phyloP scores from a whole-genome alignment of 1,140 invertebrate species.

The Pseudomyrmex concolor region DNA sequence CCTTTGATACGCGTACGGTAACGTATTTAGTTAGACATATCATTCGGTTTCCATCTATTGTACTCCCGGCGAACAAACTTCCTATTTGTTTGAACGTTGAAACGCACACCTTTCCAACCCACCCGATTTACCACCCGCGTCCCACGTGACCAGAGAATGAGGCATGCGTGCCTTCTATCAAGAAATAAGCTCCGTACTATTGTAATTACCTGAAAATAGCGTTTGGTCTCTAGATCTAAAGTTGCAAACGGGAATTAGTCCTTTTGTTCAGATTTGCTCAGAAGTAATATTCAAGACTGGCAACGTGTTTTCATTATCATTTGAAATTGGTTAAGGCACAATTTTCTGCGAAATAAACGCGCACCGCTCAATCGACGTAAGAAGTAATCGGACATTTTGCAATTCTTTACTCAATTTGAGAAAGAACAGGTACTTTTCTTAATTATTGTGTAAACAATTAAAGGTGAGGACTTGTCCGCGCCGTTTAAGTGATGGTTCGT shows the following conservation, averaged over 20 bases:
- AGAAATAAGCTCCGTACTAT: conserved; percentile 47
- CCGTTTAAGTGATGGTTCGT: conserved; percentile 63
- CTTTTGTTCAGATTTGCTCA: conserved; percentile 6
- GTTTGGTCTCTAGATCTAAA: conserved; percentile 27
- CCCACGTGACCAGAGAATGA: conserved; percentile 56
- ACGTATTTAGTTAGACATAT: conserved; percentile 85
- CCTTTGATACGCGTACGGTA: conserved; percentile 82
- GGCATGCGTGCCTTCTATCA: conserved; percentile 60
- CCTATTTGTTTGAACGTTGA: conserved; percentile 82
- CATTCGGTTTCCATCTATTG: conserved; percentile 84
- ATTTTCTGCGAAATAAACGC: background rate
- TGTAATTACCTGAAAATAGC: conserved; percentile 65
- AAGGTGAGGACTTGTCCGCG: background rate
- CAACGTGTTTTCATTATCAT: conserved; percentile 19
- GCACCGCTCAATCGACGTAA: background rate
- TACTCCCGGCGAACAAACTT: conserved; percentile 81
- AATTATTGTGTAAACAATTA: conserved; percentile 71
- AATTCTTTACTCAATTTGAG: conserved; percentile 15
- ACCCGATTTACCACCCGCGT: conserved; percentile 43
- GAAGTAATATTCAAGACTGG: conserved; percentile 13
- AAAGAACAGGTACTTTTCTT: conserved; percentile 34
- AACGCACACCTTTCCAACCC: conserved; percentile 48
- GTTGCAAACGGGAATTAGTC: conserved; percentile 48
- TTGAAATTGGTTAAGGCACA: background rate
- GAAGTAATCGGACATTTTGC: conserved; percentile 5